Conservation (phyloP, 1,140 invertebrate genomes). For the Ceratitis capitata region DNA sequence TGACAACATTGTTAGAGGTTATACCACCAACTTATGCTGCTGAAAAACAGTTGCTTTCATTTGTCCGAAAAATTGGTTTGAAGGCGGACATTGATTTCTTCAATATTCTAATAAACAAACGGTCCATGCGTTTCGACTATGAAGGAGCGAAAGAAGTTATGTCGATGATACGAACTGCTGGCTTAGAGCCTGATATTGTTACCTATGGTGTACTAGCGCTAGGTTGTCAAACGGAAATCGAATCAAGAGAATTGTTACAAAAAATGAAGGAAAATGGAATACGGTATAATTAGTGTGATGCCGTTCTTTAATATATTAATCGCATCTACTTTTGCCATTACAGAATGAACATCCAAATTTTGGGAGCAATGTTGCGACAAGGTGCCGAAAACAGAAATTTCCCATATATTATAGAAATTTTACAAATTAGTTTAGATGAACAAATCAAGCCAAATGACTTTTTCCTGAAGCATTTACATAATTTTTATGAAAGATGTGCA, state of each 20-base stretch:
- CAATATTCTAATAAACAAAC: constrained; percentile 86
- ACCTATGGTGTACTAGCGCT: constrained; percentile 89
- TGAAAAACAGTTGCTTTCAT: constrained; percentile 74
- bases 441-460: constrained; percentile 70
- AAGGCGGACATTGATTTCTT: constrained; percentile 82
- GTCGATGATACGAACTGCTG: constrained; percentile 70
- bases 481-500: constrained; percentile 67
- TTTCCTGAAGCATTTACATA: constrained; percentile 70
- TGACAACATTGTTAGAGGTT: constrained; percentile 78
- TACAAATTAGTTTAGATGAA: constrained; percentile 72
- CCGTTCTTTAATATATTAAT: no score
- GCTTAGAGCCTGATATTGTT: constrained; percentile 77
- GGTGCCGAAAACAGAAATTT: constrained; percentile 71
- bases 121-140: constrained; percentile 74
- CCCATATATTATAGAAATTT: constrained; percentile 73
- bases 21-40: constrained; percentile 73
- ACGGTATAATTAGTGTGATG: constrained; percentile 66
- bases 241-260: constrained; percentile 72
- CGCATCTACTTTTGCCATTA: constrained; percentile 52
- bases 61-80: constrained; percentile 71
- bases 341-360: constrained; percentile 76
- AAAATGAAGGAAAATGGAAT: constrained; percentile 75
- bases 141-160: constrained; percentile 74
- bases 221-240: constrained; percentile 72
- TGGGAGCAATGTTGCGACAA: constrained; percentile 74